Evolutionary conservation across 2,113 vertebrate genomes (phyloP).

Genomic region (Sylvilagus bachmani): DNA sequence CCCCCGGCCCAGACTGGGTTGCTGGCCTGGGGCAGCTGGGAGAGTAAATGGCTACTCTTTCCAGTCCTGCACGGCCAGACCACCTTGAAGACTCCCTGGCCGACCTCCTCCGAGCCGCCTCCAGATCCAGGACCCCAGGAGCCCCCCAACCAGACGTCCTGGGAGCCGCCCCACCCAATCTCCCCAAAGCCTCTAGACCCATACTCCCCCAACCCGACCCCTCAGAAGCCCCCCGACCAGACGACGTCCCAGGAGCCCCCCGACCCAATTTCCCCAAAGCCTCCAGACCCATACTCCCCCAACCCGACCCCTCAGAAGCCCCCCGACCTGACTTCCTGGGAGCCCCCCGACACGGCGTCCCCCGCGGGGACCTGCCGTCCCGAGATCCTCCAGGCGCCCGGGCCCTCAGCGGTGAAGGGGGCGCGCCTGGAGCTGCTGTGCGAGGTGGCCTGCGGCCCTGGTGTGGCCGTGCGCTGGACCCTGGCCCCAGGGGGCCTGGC

Average conservation of each 20-base stretch:
- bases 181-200: fast-evolving
- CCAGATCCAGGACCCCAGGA: background rate
- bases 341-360: fast-evolving
- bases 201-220: too few species aligned
- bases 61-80: background rate
- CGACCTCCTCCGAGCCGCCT: fast-evolving
- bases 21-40: background rate
- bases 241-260: fast-evolving
- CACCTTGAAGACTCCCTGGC: background rate
- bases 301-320: fast-evolving
- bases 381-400: constrained; percentile 65
- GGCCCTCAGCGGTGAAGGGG: background rate
- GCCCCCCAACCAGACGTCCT: fast-evolving
- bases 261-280: fast-evolving
- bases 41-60: background rate
- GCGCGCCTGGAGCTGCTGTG: constrained; percentile 79
- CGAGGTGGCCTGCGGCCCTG: fast-evolving
- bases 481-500: constrained; percentile 71
- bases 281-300: background rate
- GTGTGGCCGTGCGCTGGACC: constrained; percentile 67
- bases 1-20: background rate
- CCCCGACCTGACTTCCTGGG: background rate
- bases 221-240: too few species aligned
- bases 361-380: fast-evolving
- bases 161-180: fast-evolving